Evolutionary conservation across 2,113 vertebrate species (phyloP).

Genomic region (Plestiodon gilberti): DNA sequence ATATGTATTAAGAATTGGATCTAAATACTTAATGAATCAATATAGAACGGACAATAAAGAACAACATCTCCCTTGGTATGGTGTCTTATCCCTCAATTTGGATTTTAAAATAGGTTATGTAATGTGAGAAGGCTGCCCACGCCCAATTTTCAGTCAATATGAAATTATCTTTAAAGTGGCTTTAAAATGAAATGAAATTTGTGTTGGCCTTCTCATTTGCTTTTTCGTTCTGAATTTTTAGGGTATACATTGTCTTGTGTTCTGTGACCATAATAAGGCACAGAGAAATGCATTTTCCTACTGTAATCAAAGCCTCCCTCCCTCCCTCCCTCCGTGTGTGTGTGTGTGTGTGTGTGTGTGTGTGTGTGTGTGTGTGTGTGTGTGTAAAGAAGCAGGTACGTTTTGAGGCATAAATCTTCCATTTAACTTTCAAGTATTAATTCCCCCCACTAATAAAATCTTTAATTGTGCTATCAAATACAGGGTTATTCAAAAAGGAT

Average conservation of each 20-base stretch:
- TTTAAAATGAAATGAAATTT: not conserved
- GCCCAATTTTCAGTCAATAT: not conserved
- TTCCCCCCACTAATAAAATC: not conserved
- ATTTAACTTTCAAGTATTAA: not conserved
- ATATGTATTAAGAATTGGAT: no score
- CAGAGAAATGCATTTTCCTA: not conserved
- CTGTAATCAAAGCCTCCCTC: not conserved
- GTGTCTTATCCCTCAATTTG: no score
- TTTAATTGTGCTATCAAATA: slow-evolving; percentile 45
- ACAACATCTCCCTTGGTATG: no score
- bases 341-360: no score
- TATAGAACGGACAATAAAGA: no score
- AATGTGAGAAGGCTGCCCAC: not conserved
- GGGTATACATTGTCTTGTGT: not conserved
- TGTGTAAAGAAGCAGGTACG: not conserved
- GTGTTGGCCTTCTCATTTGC: not conserved
- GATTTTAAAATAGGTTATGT: not conserved
- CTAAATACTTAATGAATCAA: no score
- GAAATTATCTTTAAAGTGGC: not conserved
- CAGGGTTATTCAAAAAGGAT: no score
- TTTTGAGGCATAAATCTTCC: not conserved
- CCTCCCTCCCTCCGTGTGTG: no score
- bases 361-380: no score
- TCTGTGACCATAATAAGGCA: not conserved
- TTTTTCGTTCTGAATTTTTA: not conserved